These are phyloP conservation scores for Macropis europaea DNA, from an alignment of 2,888 invertebrate genomes.

Conservation along the genomic window DNA sequence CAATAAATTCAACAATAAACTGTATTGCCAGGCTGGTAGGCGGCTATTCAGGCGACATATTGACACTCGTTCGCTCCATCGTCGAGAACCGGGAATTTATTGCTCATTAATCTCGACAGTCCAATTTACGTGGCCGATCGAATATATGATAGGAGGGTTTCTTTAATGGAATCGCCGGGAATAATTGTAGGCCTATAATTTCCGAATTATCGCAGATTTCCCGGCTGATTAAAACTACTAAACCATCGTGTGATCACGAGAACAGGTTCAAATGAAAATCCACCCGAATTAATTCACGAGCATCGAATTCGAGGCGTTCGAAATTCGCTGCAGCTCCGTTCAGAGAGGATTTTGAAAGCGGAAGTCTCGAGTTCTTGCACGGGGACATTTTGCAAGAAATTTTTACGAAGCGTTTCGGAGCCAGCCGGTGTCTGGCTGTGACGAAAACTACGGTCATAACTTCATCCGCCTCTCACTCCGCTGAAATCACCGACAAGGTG, in stretches of 20 bases:
- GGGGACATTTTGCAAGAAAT: constrained; percentile 2
- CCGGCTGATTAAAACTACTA: constrained; percentile 33
- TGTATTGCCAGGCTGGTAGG: constrained; percentile 36
- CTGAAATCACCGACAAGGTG: constrained; percentile 11
- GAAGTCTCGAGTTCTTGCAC: not conserved
- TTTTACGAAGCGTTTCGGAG: constrained; percentile 17
- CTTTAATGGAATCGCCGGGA: constrained; percentile 41
- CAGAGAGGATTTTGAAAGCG: not conserved
- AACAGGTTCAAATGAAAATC: constrained; percentile 24
- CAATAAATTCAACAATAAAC: constrained; percentile 58
- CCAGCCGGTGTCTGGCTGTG: constrained; percentile 32
- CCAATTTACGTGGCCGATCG: constrained; percentile 40
- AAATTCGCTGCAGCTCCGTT: too few species aligned
- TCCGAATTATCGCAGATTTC: constrained; percentile 25
- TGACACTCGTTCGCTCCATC: constrained; percentile 45
- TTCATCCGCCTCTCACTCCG: constrained; percentile 30
- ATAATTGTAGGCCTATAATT: constrained; percentile 37
- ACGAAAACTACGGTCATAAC: constrained; percentile 34
- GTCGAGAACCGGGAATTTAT: constrained; percentile 50
- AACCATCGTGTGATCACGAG: constrained; percentile 7
- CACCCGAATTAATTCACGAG: not conserved
- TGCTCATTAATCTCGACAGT: constrained; percentile 51
- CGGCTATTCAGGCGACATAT: constrained; percentile 49
- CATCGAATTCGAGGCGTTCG: not conserved
- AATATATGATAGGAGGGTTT: constrained; percentile 44